Evolutionary conservation across 2,113 vertebrate genomes (phyloP), one percentile per base, ranked within the genome.

Genomic region (Glaucomys volans): DNA sequence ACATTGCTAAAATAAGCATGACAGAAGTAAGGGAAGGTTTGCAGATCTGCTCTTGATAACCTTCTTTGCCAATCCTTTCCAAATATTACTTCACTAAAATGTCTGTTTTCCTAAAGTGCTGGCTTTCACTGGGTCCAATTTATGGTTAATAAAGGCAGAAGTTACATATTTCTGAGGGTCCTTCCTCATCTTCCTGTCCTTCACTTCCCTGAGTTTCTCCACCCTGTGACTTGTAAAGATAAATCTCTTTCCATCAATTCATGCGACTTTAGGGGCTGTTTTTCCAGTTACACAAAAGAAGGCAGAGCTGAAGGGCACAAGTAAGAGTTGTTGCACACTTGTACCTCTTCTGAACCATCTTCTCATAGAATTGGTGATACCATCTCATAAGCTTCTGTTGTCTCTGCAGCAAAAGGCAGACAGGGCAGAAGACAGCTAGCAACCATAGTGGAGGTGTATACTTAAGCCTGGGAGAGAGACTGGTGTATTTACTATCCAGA

Each of bases 311-410:
- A 44, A 75, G 67, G 13, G 3, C 2, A 24, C 2, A 16, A 4
- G 4, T 62, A 28, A 69, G 57, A 62, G 18, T 17, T 59, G 4
- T 54, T 16, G 32, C 75, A 17, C 8, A 18, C 5, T 90, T 74
- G 18, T 69, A 50, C 50, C 59, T 59, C 80, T 80, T 86, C 67
- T 59, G 59, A 93, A 79, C 17, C 22, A 79, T 81, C 44, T 59
- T 30, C 32, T 81, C 14, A 26, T 24, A 28, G 26, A 82, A 52
- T 20, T 40, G 40, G 26, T 12, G 82, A 16, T 26, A 62, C 17
- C 83, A 67, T 62, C 8, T 54, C 30, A n/a, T 3, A 62, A 59
- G 71, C 42, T 75, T 92, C 71, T 90, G n/a, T 87, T 95, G 94
- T 57, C 32, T 62, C 11, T 47, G 37, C 9, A 62, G 59, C 59